Base-by-base conservation (phyloP, 1,140 invertebrate genomes). In the Drosophila funebris region DNA sequence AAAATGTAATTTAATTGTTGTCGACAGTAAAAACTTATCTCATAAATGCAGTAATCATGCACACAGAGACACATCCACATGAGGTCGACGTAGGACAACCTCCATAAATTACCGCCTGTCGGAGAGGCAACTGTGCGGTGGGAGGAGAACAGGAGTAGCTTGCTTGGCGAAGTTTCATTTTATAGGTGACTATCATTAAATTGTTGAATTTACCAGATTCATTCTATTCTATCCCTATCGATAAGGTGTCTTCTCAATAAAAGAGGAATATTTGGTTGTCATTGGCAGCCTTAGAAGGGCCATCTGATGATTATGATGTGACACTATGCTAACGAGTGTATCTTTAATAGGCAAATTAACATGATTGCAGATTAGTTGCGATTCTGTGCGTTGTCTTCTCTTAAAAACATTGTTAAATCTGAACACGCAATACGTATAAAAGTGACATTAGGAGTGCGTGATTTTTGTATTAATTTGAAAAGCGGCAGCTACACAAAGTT, bases 1-100 rank as follows among this genome's bases (percentile, higher is more conserved):
- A 85, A 84, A 84, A 84, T 85, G 80, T 84, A 80, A 85, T 84
- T 84, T 80, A 79, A 84, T 83, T 83, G 79, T 78, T 83, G 79
- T 83, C 76, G 73, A 76, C 80, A 73, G 72, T 78, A 83, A 83
- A 83, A 83, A 83, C 80, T 84, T 83, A 83, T 84, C 80, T 79
- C 80, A 83, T 84, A 83, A 83, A 83, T 84, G 79, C 76, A 64
- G 67, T 66, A 78, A 78, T 83, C 67, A 83, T 83, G 71, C 62
- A 37, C 41, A 74, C 58, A 64, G 37, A 46, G 36, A 63, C 39
- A 41, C 20, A 48, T 29, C n/a, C 14, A 24, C 22, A 27, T 48
- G 44, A 13, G 43, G 20, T 46, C 43, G 18, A 24, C 13, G 44
- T 13, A 3, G 44, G 22, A 24, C n/a, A 48, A 48, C 22, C 44